These are phyloP conservation scores for Phataginus tetradactyla DNA, from an alignment of 2,797 vertebrate genomes.

Conservation along the genomic window DNA sequence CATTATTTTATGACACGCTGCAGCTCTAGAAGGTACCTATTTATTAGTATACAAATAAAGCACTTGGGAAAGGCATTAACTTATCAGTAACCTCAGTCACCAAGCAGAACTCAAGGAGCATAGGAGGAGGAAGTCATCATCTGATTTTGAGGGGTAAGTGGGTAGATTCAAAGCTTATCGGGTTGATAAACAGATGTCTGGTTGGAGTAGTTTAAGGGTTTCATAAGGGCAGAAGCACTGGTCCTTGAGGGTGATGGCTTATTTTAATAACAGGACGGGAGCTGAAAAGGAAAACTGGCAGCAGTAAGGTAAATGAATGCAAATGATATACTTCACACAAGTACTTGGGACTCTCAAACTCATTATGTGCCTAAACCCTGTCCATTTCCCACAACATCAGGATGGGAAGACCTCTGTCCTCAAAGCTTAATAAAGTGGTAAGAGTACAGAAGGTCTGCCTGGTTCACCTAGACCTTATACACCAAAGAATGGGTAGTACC, in stretches of 20 bases:
- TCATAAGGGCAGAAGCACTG: not conserved
- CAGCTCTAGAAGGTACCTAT: constrained; percentile 2
- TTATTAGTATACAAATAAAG: constrained; percentile 39
- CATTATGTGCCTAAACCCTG: not conserved
- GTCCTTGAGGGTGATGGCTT: not conserved
- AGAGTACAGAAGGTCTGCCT: not conserved
- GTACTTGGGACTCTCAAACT: not conserved
- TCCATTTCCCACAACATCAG: not conserved
- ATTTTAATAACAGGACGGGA: not conserved
- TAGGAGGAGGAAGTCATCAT: not conserved
- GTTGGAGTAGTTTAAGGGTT: not conserved
- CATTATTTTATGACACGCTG: not conserved
- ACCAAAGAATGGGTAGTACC: not conserved
- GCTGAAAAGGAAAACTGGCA: constrained; percentile 9
- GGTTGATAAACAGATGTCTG: not conserved
- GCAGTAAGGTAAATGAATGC: not conserved
- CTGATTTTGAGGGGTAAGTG: not conserved
- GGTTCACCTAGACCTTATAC: not conserved
- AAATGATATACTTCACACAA: not conserved
- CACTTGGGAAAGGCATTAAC: constrained; percentile 17
- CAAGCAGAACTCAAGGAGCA: constrained; percentile 16
- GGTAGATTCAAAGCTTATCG: not conserved
- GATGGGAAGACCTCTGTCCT: not conserved
- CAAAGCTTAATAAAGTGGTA: not conserved
- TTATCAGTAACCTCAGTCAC: not conserved